Evolutionary conservation across 92 coral and sea anemone genomes (phyloP), one percentile per base, ranked within the genome.

Genomic region (Paramuricea clavata): DNA sequence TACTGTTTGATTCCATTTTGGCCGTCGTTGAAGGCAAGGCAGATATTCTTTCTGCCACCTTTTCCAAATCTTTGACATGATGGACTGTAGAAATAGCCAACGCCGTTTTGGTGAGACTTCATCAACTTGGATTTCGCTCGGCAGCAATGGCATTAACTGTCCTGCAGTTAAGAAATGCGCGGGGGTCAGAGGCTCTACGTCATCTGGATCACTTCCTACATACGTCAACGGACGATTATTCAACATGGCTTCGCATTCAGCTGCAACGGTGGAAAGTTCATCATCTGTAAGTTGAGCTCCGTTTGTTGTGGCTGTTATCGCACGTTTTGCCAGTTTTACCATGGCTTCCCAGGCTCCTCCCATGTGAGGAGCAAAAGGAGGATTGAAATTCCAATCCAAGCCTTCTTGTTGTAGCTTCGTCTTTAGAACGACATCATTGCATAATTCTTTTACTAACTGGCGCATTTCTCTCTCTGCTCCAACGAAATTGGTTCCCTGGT

Each of bases 341-440:
- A 67, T 67, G 5, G 74, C 0, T n/a, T 67, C 74, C 35, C 74
- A 67, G 0, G 44, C 74, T 67, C 74, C 74, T 67, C 35, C 74
- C 74, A 67, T 67, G 41, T 67, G 74, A 3, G 74, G 74, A 67
- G 74, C 74, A 3, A 6, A 8, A 2, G 74, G 74, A 30, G 74
- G 41, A 25, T 67, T 67, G 25, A 67, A 67, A 0, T 1, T 67
- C 74, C 74, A 67, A 0, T 26, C 6, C 23, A 67, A 0, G 2
- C 74, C 44, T 35, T 67, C n/a, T 35, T 67, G 17, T 15, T 5
- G 15, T 30, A 67, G 26, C 11, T 67, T 67, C 72, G 2, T 9
- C 16, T 65, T 65, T 2, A 65, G 72, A 65, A 2, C 72, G 25
- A 12, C 6, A 30, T 6, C 26, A n/a, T 5, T 26, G 11, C 13